Base-by-base conservation (phyloP, 2,888 invertebrate species). In the Encarsia formosa region DNA sequence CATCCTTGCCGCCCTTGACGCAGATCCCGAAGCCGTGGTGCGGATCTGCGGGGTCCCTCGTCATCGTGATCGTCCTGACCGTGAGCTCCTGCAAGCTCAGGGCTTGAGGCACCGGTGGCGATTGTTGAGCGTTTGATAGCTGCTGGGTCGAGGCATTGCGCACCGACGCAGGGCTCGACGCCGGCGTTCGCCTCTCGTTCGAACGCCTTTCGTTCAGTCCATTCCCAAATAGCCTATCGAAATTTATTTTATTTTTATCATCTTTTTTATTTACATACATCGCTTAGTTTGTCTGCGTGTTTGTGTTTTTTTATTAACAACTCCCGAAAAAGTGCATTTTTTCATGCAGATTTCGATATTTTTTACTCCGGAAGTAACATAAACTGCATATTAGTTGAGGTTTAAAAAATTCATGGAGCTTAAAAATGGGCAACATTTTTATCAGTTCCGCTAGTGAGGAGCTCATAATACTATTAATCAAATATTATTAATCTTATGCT, bases 1-100 rank as follows among this genome's bases (percentile, higher is more conserved):
- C 86, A 75, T 91, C 90, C 77, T 90, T 90, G 63, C 91, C 91
- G 68, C 91, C 91, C 77, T 91, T 91, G 71, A 91, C 91, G 78
- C 91, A 91, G 69, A 91, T 91, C 57, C 91, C 91, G 77, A 91
- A 91, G 55, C 91, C 91, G 72, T 90, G 91, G 39, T 84, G 82
- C 63, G 85, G 85, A 70, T 88, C 88, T 57, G 87, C 85, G 47
- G 84, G 84, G 70, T 90, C 89, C 59, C 90, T 78, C 64, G 87
- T 85, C 90, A 91, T 91, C 74, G 86, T 88, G 69, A 91, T 87
- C 57, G 89, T 91, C 65, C 90, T 80, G 63, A 90, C 89, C 65
- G 86, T 80, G 65, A 89, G 81, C 75, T 88, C 88, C 67, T 85
- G 84, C 58, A 84, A 80, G 76, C 80, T 82, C 18, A 73, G 73